Evolutionary conservation across 1,140 invertebrate species (phyloP).

Genomic region (Ylistrum balloti): DNA sequence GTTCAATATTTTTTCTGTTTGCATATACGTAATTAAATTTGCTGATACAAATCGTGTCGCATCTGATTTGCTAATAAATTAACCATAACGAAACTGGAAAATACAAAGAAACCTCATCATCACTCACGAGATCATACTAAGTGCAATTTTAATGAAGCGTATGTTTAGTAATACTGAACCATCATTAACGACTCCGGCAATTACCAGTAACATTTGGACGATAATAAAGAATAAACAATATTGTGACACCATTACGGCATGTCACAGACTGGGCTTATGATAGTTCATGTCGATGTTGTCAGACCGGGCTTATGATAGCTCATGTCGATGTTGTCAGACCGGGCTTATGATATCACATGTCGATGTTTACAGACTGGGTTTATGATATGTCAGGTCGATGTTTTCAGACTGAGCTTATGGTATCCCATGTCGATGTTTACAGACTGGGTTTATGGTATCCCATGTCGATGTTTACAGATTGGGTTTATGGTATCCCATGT

Average conservation of each 20-base stretch:
- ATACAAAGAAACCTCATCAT: slow-evolving; percentile 18
- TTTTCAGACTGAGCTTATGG: too few relatives aligned
- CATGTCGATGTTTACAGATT: too few relatives aligned
- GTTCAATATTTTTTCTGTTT: slow-evolving; percentile 24
- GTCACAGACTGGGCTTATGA: too few relatives aligned
- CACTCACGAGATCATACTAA: background rate
- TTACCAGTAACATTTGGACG: slow-evolving; percentile 5
- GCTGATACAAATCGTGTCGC: slow-evolving; percentile 5
- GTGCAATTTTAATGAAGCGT: slow-evolving; percentile 10
- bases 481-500: too few relatives aligned
- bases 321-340: too few relatives aligned
- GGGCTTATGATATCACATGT: too few relatives aligned
- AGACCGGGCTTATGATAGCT: too few relatives aligned
- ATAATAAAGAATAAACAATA: background rate
- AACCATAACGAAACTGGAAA: slow-evolving; percentile 23
- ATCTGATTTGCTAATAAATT: slow-evolving; percentile 25
- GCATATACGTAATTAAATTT: slow-evolving; percentile 40
- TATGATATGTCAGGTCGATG: too few relatives aligned
- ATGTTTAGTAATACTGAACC: slow-evolving; percentile 25
- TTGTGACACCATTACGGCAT: background rate
- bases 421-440: too few relatives aligned
- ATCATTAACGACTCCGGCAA: background rate
- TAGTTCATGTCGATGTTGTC: too few relatives aligned
- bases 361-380: too few relatives aligned
- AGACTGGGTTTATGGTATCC: too few relatives aligned